Percentiles rank a stretch among this genome's conserved stretches.
phyloP scores from a whole-genome alignment of 1,140 invertebrate species.

The Pogonognathellus flavescens region DNA sequence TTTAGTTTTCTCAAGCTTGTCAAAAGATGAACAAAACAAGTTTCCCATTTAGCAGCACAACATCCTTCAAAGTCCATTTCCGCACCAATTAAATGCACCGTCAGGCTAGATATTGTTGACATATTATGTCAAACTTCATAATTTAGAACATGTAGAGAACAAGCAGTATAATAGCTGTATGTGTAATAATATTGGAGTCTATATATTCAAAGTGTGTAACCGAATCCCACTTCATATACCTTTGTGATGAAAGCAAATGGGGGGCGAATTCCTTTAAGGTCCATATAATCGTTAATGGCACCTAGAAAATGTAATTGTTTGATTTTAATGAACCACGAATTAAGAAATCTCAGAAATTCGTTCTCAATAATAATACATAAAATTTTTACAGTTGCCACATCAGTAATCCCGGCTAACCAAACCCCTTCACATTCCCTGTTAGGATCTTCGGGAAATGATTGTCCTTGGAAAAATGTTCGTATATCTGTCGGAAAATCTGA shows the following conservation, averaged over 20 bases:
- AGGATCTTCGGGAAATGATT: background rate
- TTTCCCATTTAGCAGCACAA: constrained; percentile 79
- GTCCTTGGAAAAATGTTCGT: background rate
- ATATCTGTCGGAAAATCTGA: constrained; percentile 30
- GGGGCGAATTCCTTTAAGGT: constrained; percentile 5
- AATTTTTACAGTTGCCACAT: background rate
- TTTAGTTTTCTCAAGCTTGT: constrained; percentile 73
- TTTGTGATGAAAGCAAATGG: background rate
- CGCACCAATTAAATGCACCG: constrained; percentile 76
- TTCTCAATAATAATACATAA: background rate
- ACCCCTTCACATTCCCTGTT: background rate
- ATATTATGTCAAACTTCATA: background rate
- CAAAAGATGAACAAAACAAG: constrained; percentile 77
- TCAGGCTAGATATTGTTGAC: constrained; percentile 67
- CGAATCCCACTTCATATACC: background rate
- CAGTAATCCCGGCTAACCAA: background rate
- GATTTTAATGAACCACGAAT: background rate
- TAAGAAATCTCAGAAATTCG: no score
- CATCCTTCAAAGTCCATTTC: constrained; percentile 81
- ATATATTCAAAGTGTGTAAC: no score
- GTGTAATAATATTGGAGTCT: no score
- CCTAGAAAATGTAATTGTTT: background rate
- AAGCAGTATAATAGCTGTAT: no score
- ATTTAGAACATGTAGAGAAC: no score
- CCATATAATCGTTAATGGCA: constrained; percentile 53